Conservation (phyloP, 2,113 vertebrate genomes). For the Oncorhynchus kisutch region DNA sequence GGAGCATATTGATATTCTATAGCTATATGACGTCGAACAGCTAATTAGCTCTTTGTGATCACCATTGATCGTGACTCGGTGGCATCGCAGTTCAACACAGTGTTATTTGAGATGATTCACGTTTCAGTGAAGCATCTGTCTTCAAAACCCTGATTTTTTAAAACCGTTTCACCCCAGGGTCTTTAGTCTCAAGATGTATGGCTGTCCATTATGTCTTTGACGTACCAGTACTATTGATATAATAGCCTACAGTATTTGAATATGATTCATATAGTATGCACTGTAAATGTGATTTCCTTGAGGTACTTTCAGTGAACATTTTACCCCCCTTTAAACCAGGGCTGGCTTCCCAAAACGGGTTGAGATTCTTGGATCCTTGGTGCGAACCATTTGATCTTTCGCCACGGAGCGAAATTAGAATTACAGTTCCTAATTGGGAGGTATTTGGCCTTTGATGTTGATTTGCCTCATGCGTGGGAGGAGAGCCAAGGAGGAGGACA, state of each 20-base stretch:
- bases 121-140: constrained; percentile 6
- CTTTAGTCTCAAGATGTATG: not conserved
- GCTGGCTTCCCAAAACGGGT: constrained; percentile 34
- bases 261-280: constrained; percentile 17
- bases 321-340: constrained; percentile 35
- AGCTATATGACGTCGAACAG: constrained; percentile 25
- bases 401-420: constrained; percentile 58
- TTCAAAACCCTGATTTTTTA: not conserved
- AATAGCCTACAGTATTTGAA: constrained; percentile 31
- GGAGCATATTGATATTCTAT: not conserved
- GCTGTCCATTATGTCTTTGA: not conserved
- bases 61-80: constrained; percentile 20
- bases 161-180: not conserved
- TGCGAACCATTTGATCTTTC: constrained; percentile 58
- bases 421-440: constrained; percentile 61
- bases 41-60: constrained; percentile 13
- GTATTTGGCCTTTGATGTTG: constrained; percentile 61
- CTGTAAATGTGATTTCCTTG: constrained; percentile 33
- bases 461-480: constrained; percentile 32
- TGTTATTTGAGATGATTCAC: constrained; percentile 38
- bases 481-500: constrained; percentile 3
- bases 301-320: constrained; percentile 38
- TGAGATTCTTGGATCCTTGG: constrained; percentile 33
- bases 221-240: not conserved
- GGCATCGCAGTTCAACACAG: constrained; percentile 5